Evolutionary conservation across 2,113 vertebrate genomes (phyloP).

Genomic region (Lampris incognitus): DNA sequence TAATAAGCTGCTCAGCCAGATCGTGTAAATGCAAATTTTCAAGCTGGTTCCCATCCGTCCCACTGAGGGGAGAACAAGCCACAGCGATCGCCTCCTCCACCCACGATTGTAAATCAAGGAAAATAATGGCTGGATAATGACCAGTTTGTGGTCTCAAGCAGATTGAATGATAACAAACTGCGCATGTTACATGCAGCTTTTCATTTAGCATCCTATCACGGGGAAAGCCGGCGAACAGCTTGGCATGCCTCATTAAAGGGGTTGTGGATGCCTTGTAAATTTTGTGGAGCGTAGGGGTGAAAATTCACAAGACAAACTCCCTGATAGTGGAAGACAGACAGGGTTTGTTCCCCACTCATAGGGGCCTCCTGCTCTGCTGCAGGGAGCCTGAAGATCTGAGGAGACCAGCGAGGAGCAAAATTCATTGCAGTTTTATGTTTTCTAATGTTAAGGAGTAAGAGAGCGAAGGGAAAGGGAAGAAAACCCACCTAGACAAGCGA

Average conservation of each 20-base stretch:
- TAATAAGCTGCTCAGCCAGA: conserved; percentile 99
- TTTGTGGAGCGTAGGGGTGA: conserved; percentile 60
- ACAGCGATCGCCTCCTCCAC: conserved; percentile 86
- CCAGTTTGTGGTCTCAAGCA: conserved; percentile 96
- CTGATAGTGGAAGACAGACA: conserved; percentile 86
- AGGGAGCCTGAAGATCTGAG: conserved; percentile 69
- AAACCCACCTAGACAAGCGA: conserved; percentile 73
- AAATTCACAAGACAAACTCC: conserved; percentile 94
- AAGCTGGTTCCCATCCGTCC: conserved; percentile 94
- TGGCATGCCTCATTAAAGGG: conserved; percentile 80
- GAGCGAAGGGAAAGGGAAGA: conserved; percentile 64
- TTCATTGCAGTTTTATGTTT: conserved; percentile 87
- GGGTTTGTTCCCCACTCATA: conserved; percentile 90
- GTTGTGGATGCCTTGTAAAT: conserved; percentile 77
- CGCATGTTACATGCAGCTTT: conserved; percentile 88
- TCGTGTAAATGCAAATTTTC: conserved; percentile 99
- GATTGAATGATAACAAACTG: conserved; percentile 99
- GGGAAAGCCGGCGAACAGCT: conserved; percentile 76
- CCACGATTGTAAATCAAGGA: conserved; percentile 95
- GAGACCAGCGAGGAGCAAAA: conserved; percentile 67
- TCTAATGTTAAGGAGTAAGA: conserved; percentile 76
- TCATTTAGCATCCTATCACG: conserved; percentile 97
- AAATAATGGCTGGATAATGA: conserved; percentile 99
- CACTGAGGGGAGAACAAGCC: conserved; percentile 91
- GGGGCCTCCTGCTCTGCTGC: conserved; percentile 82